Conservation (phyloP, 1,140 invertebrate genomes). For the Drosophila saltans region DNA sequence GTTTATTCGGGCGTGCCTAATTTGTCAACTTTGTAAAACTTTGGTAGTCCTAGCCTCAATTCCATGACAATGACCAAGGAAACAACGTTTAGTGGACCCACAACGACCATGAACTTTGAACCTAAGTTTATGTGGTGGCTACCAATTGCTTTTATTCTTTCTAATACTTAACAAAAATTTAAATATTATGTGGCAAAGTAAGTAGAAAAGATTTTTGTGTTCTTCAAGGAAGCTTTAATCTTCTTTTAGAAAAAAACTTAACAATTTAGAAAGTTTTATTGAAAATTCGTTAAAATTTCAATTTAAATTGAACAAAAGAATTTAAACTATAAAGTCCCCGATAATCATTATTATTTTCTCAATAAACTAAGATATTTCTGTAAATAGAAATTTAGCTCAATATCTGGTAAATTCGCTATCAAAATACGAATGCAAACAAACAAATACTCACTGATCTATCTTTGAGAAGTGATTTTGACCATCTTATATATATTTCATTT, state of each 20-base stretch:
- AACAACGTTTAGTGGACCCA: conserved; percentile 2
- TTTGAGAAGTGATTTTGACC: too few relatives aligned
- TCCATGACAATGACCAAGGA: background rate
- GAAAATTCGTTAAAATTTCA: too few relatives aligned
- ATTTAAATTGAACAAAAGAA: too few relatives aligned
- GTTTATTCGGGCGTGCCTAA: conserved; percentile 3
- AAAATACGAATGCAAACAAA: too few relatives aligned
- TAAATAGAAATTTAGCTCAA: too few relatives aligned
- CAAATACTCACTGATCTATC: too few relatives aligned
- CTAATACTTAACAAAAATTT: background rate
- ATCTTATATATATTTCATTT: too few relatives aligned
- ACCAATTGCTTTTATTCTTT: conserved; percentile 5
- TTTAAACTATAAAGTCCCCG: too few relatives aligned
- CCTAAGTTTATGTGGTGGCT: background rate
- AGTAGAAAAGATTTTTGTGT: background rate
- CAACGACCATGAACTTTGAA: conserved; percentile 1
- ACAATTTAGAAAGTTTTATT: background rate
- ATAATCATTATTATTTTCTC: too few relatives aligned
- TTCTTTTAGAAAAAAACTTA: background rate
- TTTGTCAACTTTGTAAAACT: conserved; percentile 8
- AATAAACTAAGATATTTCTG: too few relatives aligned
- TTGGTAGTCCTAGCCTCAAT: background rate
- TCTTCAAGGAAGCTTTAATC: background rate
- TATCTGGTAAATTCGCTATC: too few relatives aligned
- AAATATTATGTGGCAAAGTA: background rate